Base-by-base conservation (phyloP, 2,888 invertebrate genomes). In the Dryocosmus kuriphilus region DNA sequence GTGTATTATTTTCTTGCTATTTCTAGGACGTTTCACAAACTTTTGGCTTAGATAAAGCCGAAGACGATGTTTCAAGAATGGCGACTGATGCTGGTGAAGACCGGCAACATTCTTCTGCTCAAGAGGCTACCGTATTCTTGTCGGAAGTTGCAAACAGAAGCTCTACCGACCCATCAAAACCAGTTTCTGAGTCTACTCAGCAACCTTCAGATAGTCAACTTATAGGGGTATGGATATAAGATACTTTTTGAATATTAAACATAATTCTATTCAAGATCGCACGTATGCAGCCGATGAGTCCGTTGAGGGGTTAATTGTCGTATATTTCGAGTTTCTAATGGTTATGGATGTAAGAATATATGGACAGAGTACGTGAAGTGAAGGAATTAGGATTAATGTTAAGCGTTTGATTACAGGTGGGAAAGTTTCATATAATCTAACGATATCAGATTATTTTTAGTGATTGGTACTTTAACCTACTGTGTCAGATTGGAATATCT, bases 1-100 rank as follows among this genome's bases (percentile, higher is more conserved):
- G 27, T 22, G 35, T 46, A 51, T 51, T 35, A 60, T 67, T 67
- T 38, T 67, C 73, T 76, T 22, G n/a, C 46, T 77, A 51, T 75
- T 61, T 57, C 22, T 67, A 91, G 91, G 90, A 91, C 80, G 90
- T 91, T 80, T 90, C 90, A 63, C 91, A 91, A 85, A 89, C 91
- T 63, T 91, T 91, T 82, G 91, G 91, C 76, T 86, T 91, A 79
- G 90, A 91, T 79, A 90, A 89, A 85, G 80, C 85, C 14, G 41
- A 41, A 77, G 73, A 81, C 67, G 74, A 80, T 14, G 24, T 63
- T 55, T 63, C 80, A 77, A 79, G 60, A 38, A 61, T 77, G 79
- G 76, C 62, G 61, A 71, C 80, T 78, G 83, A 86, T 80, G 16
- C 5, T 27, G 24, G 16, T 41, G 67, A 46, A 67, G 22, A 16